These are phyloP conservation scores for Carapus acus DNA, from an alignment of 2,797 vertebrate genomes.

Conservation along the genomic window DNA sequence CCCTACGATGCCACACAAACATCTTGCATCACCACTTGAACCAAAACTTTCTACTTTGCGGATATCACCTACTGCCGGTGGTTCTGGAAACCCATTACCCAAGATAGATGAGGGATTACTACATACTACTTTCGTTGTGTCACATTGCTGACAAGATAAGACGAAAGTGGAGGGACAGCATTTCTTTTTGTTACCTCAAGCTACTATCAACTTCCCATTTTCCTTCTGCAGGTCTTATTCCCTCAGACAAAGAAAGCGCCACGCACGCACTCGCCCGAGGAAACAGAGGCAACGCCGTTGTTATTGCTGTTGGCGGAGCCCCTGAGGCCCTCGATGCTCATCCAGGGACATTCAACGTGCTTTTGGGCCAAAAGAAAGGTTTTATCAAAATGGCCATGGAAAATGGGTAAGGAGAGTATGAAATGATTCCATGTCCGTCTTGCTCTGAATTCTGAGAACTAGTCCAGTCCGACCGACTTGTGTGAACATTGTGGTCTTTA, in stretches of 20 bases:
- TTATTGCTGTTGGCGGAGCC: conserved; percentile 82
- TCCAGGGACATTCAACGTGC: conserved; percentile 77
- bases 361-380: conserved; percentile 85
- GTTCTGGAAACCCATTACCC: too few relatives aligned
- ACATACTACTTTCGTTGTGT: too few relatives aligned
- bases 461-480: conserved; percentile 7
- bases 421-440: conserved; percentile 1
- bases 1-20: too few relatives aligned
- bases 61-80: too few relatives aligned
- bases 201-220: conserved; percentile 4
- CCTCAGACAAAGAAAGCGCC: conserved; percentile 82
- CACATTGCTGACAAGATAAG: too few relatives aligned
- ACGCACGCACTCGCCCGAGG: conserved; percentile 65
- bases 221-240: conserved; percentile 75
- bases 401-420: conserved; percentile 73
- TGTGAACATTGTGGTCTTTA: conserved; percentile 5
- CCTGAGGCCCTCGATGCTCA: conserved; percentile 85
- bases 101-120: too few relatives aligned
- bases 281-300: conserved; percentile 73
- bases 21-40: too few relatives aligned
- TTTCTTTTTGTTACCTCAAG: too few relatives aligned
- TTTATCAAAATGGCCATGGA: conserved; percentile 87
- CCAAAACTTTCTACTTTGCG: too few relatives aligned
- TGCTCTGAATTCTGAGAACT: conserved; percentile 13
- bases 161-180: too few relatives aligned